A percentile compares a stretch with the other conserved stretches of the same genome.
These are phyloP conservation scores for Myripristis murdjan DNA, from an alignment of 2,797 vertebrate genomes.

Conservation along the genomic window DNA sequence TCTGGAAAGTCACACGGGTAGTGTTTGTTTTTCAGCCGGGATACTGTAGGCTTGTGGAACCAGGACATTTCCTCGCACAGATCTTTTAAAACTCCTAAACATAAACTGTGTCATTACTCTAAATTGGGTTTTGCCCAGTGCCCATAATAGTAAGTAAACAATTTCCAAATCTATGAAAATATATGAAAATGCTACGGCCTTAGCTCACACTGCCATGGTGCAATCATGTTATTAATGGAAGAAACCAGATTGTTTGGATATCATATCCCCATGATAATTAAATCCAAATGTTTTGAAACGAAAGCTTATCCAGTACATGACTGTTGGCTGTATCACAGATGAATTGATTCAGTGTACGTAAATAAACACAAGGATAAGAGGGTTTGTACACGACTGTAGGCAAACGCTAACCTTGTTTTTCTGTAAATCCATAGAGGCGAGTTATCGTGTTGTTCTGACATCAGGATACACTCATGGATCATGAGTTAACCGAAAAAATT, in stretches of 20 bases:
- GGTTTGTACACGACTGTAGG: constrained; percentile 66
- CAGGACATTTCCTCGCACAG: constrained; percentile 44
- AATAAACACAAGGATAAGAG: constrained; percentile 82
- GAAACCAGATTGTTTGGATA: constrained; percentile 85
- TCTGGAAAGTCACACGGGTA: constrained; percentile 55
- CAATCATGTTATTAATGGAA: constrained; percentile 84
- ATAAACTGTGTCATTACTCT: constrained; percentile 73
- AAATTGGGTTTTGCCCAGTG: constrained; percentile 68
- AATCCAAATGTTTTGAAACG: constrained; percentile 86
- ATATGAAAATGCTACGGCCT: constrained; percentile 66
- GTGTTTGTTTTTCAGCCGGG: constrained; percentile 56
- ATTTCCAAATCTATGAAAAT: constrained; percentile 69
- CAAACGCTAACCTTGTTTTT: constrained; percentile 73
- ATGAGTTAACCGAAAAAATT: constrained; percentile 43
- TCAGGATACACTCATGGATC: constrained; percentile 55
- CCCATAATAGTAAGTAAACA: constrained; percentile 75
- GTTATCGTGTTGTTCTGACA: constrained; percentile 73
- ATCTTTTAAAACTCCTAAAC: constrained; percentile 66
- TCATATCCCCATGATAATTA: constrained; percentile 85
- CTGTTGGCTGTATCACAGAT: constrained; percentile 77
- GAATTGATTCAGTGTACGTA: constrained; percentile 80
- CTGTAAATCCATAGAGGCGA: constrained; percentile 69
- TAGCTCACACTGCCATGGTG: constrained; percentile 63
- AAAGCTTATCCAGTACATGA: constrained; percentile 83
- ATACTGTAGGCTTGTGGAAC: constrained; percentile 43